Conservation (phyloP, 2,797 vertebrate genomes). For the Phyllotis vaccarum region DNA sequence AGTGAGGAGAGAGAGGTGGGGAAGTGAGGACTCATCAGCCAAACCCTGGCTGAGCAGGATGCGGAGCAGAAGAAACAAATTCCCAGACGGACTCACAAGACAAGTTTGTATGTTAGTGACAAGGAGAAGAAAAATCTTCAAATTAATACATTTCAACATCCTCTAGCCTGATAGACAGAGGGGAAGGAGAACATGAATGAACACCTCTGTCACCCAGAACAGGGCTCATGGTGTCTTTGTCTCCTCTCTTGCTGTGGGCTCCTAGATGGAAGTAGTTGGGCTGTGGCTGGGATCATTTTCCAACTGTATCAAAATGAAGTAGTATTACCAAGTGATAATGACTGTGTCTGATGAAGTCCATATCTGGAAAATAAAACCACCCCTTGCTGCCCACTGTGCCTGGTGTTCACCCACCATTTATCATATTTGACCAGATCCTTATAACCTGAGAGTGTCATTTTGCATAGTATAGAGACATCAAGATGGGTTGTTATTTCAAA, state of each 20-base stretch:
- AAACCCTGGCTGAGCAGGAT: constrained; percentile 56
- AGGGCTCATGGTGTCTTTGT: neutral
- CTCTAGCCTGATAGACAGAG: neutral
- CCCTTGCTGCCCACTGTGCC: neutral
- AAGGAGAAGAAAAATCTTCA: constrained; percentile 65
- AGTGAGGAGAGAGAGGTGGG: constrained; percentile 57
- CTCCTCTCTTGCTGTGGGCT: neutral
- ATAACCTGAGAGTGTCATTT: neutral
- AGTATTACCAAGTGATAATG: fast-evolving
- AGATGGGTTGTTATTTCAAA: neutral
- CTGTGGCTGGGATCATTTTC: neutral
- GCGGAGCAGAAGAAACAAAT: constrained; percentile 34
- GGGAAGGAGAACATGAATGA: neutral
- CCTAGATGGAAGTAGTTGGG: neutral
- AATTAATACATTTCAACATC: neutral
- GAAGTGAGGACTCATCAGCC: constrained; percentile 67
- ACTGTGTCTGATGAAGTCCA: neutral
- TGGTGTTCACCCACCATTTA: neutral
- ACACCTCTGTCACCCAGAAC: neutral
- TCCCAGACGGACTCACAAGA: constrained; percentile 37
- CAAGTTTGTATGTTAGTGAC: constrained; percentile 74
- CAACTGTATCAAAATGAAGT: neutral
- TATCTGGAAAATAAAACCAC: neutral
- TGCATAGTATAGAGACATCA: neutral
- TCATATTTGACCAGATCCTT: neutral